Evolutionary conservation across 2,113 vertebrate genomes (phyloP).

Genomic region (Cranoglanis bouderius): DNA sequence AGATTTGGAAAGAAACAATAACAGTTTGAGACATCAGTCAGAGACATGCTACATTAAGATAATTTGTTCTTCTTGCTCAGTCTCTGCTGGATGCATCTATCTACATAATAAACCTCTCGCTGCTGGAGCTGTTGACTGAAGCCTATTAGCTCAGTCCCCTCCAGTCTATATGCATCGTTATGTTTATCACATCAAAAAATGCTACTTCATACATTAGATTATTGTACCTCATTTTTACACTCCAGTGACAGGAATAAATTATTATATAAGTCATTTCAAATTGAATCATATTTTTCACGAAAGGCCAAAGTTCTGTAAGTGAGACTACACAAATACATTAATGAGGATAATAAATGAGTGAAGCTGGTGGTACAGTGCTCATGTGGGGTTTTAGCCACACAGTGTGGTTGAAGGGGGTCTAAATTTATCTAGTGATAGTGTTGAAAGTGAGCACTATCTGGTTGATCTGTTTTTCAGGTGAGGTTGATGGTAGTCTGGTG

Average conservation of each 20-base stretch:
- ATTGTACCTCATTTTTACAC: not conserved
- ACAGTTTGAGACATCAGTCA: not conserved
- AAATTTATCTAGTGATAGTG: not conserved
- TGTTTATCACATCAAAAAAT: not conserved
- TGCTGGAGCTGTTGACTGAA: not conserved
- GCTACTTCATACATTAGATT: not conserved
- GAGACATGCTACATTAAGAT: not conserved
- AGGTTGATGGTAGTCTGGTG: constrained; percentile 6
- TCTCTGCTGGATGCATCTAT: constrained; percentile 9
- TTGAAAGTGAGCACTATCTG: not conserved
- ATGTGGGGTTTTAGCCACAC: not conserved
- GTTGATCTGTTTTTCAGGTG: not conserved
- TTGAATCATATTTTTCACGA: constrained; percentile 1
- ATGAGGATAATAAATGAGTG: not conserved
- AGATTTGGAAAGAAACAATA: not conserved
- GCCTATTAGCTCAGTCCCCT: not conserved
- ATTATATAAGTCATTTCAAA: not conserved
- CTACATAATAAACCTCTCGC: not conserved
- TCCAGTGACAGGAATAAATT: not conserved
- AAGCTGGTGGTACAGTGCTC: not conserved
- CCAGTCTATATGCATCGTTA: not conserved
- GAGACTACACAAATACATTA: not conserved
- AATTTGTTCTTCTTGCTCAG: not conserved
- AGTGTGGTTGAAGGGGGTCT: too few relatives aligned
- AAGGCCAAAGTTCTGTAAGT: not conserved